phyloP scores from a whole-genome alignment of 2,888 invertebrate genomes.

The Schizaphis graminum region DNA sequence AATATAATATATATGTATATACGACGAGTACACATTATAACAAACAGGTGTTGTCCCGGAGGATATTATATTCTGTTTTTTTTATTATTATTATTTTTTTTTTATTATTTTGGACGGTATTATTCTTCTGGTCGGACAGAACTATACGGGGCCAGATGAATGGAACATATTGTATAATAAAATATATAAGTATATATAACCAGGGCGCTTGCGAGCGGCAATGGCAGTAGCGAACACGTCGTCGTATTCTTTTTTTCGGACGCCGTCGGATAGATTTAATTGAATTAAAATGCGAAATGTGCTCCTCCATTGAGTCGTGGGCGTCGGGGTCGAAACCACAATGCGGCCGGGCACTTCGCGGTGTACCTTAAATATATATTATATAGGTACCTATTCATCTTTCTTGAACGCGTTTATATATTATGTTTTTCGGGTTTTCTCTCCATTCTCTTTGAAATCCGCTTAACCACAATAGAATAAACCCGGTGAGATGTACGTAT shows the following conservation, averaged over 20 bases:
- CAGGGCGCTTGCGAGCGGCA: neutral
- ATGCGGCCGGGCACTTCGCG: constrained; percentile 42
- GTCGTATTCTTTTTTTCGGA: constrained; percentile 9
- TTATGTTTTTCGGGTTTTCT: neutral
- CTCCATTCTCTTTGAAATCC: constrained; percentile 34
- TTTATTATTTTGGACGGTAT: constrained; percentile 8
- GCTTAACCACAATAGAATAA: constrained; percentile 48
- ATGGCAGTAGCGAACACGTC: neutral
- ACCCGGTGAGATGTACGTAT: neutral
- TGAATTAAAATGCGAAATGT: constrained; percentile 58
- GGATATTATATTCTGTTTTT: constrained; percentile 31
- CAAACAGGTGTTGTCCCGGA: constrained; percentile 27
- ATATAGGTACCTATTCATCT: neutral
- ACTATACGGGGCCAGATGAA: constrained; percentile 11
- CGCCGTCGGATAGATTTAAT: constrained; percentile 56
- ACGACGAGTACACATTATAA: neutral
- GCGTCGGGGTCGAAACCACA: constrained; percentile 56
- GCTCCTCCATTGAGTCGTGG: constrained; percentile 36
- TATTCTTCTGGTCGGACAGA: constrained; percentile 19
- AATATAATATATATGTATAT: neutral
- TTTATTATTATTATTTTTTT: neutral
- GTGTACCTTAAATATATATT: neutral
- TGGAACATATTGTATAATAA: constrained; percentile 3
- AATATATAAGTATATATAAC: neutral
- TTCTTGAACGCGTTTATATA: constrained; percentile 15